Percentiles rank a stretch among this genome's conserved stretches.
Conservation (phyloP, 2,888 invertebrate species). For the Agrotis clavis region DNA sequence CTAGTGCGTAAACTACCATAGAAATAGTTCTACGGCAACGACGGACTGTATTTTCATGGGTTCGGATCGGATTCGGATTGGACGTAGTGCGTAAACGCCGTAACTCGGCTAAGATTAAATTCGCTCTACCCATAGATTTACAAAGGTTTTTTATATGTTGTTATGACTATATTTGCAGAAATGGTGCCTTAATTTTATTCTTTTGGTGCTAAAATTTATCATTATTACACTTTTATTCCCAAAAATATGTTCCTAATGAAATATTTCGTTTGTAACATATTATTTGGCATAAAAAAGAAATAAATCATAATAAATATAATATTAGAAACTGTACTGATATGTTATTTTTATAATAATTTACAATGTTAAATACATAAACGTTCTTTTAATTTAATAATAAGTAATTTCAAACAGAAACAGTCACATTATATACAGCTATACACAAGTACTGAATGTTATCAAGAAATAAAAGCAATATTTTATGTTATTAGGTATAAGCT, state of each 20-base stretch:
- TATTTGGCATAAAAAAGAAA: background rate
- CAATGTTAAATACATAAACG: background rate
- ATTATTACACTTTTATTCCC: background rate
- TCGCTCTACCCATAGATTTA: no score
- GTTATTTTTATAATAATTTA: background rate
- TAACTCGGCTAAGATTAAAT: no score
- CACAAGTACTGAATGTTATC: background rate
- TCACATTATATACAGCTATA: background rate
- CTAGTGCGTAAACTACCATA: no score
- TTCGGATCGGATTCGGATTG: no score
- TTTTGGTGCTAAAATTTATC: constrained; percentile 18
- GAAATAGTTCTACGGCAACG: no score
- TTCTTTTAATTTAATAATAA: background rate
- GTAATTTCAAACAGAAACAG: background rate
- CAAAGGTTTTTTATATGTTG: no score
- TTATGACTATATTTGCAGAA: background rate
- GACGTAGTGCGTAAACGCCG: no score
- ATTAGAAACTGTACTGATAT: background rate
- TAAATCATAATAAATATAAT: background rate
- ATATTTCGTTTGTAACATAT: background rate
- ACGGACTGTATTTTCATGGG: no score
- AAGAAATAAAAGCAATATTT: constrained; percentile 21
- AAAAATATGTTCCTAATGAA: background rate
- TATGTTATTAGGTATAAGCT: constrained; percentile 17
- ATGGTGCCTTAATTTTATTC: constrained; percentile 20